A percentile compares a stretch with the other conserved stretches of the same genome.
phyloP scores from a whole-genome alignment of 2,888 invertebrate genomes.

The Sinentomon sp. region DNA sequence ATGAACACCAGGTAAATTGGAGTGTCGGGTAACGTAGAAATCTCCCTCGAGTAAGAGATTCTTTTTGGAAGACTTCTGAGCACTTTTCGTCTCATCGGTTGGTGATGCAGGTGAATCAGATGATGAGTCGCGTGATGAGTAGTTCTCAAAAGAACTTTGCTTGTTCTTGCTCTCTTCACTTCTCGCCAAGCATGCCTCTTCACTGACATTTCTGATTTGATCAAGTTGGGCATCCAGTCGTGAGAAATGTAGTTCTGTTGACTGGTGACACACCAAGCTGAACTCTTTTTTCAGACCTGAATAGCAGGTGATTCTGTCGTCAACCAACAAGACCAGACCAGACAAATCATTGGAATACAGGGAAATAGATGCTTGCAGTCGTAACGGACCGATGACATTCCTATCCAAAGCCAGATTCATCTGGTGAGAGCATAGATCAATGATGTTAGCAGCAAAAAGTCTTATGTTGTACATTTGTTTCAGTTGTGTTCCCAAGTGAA shows the following conservation, averaged over 20 bases:
- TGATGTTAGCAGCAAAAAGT: slow-evolving; percentile 54
- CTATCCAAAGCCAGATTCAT: too few relatives aligned
- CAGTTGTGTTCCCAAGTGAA: slow-evolving; percentile 86
- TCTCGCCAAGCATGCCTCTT: slow-evolving; percentile 25
- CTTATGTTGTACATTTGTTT: slow-evolving; percentile 96
- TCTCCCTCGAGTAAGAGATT: slow-evolving; percentile 31
- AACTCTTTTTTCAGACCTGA: background rate
- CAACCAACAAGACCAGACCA: slow-evolving; percentile 58
- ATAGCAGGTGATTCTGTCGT: slow-evolving; percentile 16
- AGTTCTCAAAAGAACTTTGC: background rate
- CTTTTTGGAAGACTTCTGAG: slow-evolving; percentile 8
- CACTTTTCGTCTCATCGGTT: too few relatives aligned
- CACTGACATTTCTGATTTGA: slow-evolving; percentile 30
- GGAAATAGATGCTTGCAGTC: slow-evolving; percentile 72
- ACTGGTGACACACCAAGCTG: slow-evolving; percentile 29
- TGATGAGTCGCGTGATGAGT: slow-evolving; percentile 1
- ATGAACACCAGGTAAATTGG: slow-evolving; percentile 78
- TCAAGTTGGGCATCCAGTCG: slow-evolving; percentile 60
- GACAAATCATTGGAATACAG: slow-evolving; percentile 75
- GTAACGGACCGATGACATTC: slow-evolving; percentile 28
- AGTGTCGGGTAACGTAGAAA: slow-evolving; percentile 61
- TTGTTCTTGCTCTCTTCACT: too few relatives aligned
- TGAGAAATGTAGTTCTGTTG: slow-evolving; percentile 85
- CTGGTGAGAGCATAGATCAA: slow-evolving; percentile 43
- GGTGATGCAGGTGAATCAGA: too few relatives aligned